Evolutionary conservation across 2,888 invertebrate genomes (phyloP).

Genomic region (Teleiodes luculella): DNA sequence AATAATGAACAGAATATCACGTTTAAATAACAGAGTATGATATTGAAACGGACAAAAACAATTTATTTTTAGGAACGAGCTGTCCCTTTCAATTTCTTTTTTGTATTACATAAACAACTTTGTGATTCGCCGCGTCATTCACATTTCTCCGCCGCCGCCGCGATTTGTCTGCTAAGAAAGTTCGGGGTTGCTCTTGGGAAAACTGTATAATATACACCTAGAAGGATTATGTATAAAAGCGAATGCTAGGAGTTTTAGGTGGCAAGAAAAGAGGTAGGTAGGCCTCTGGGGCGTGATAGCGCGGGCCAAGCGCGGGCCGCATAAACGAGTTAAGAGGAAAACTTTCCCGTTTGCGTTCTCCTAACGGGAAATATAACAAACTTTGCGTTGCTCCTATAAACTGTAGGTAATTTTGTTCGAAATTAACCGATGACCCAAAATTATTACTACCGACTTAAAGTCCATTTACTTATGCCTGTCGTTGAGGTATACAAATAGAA

Average conservation of each 20-base stretch:
- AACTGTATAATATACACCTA: conserved; percentile 3
- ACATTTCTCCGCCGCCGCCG: not conserved
- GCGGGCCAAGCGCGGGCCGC: conserved; percentile 40
- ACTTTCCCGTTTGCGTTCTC: conserved; percentile 43
- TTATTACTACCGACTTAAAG: conserved; percentile 16
- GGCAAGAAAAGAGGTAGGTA: conserved; percentile 42
- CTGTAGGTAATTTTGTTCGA: conserved; percentile 33
- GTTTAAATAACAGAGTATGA: too few relatives aligned
- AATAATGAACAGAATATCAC: not conserved
- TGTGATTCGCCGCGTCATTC: too few relatives aligned
- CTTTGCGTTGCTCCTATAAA: conserved; percentile 38
- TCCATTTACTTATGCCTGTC: conserved; percentile 15
- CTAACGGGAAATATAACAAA: conserved; percentile 48
- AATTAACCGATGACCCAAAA: conserved; percentile 28
- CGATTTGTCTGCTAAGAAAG: conserved; percentile 1
- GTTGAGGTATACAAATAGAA: not conserved
- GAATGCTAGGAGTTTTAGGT: conserved; percentile 31
- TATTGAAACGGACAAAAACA: too few relatives aligned
- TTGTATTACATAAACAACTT: too few relatives aligned
- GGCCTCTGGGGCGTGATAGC: conserved; percentile 58
- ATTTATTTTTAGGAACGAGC: too few relatives aligned
- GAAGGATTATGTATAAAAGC: conserved; percentile 9
- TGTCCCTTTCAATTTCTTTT: too few relatives aligned
- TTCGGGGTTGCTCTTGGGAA: not conserved
- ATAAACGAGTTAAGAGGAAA: conserved; percentile 55